Evolutionary conservation across 1,140 invertebrate genomes (phyloP), one percentile per base, ranked within the genome.

Genomic region (Trichonephila inaurata): DNA sequence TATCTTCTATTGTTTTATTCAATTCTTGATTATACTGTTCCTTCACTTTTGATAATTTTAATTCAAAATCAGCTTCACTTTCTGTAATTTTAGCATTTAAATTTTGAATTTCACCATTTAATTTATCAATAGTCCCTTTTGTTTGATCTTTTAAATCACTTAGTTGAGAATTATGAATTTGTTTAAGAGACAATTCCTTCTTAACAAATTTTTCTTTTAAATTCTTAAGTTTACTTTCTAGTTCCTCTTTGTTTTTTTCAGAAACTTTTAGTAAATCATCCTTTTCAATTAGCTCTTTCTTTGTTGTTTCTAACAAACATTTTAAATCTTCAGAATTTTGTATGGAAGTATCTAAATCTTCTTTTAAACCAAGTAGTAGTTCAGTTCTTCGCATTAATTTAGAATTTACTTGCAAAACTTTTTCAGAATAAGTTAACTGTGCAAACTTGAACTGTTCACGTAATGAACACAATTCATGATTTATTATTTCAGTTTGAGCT

Each of bases 21-120:
- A 81, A 24, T 44, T 90, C 58, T 77, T 61, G 18, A 60, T 81
- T 81, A 24, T 33, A 60, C 1, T 82, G 10, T 58, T 90, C 69
- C 24, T 81, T 60, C 10, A 88, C 19, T 28, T 58, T 85, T 7
- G 60, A 61, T 7, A 94, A 28, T 91, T 72, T 88, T 82, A n/a
- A 94, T 40, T 33, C 19, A 69, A 66, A 89, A 14, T 33, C 60
- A 85, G 88, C 88, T 69, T 94, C 91, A 44, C 95, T 92, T 82
- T 95, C 93, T 82, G 94, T 60, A 10, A 95, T 87, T 89, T 95
- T 93, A n/a, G 87, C 93, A 40, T 95, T 94, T 28, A 92, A 81
- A 24, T 95, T 95, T 40, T 95, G 94, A 24, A 95, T 94, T 94
- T 96, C 94, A 86, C 95, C 94, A 83, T 95, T 95, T 8, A 95